Evolutionary conservation across 2,113 vertebrate species (phyloP).

Genomic region (Plectropomus leopardus): DNA sequence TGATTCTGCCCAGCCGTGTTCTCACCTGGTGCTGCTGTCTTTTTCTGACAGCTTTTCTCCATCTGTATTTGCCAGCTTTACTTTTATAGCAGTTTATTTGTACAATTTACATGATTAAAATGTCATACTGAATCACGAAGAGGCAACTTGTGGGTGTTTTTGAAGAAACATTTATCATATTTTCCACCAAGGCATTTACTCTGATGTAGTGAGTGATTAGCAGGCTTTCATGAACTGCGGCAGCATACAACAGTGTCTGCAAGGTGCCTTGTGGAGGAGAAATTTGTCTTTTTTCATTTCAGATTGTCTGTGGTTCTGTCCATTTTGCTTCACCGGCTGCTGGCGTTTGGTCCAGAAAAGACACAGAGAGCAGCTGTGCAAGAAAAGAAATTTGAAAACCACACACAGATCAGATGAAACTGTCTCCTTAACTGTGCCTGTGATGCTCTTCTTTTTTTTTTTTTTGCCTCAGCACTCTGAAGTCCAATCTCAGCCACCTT

Average conservation of each 20-base stretch:
- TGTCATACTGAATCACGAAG: background rate
- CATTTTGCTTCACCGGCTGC: conserved; percentile 21
- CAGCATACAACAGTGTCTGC: conserved; percentile 2
- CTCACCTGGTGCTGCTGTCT: too few relatives aligned
- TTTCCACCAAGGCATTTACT: conserved; percentile 21
- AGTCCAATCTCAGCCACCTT: conserved; percentile 50
- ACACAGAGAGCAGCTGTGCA: conserved; percentile 1
- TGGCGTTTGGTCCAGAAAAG: background rate
- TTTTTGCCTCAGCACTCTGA: conserved; percentile 17
- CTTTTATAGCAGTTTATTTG: background rate
- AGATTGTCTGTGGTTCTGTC: conserved; percentile 3
- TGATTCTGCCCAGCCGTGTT: too few relatives aligned
- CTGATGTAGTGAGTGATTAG: conserved; percentile 30
- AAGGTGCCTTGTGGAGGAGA: background rate
- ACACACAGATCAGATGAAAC: conserved; percentile 45
- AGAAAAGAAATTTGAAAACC: background rate
- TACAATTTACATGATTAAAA: conserved; percentile 20
- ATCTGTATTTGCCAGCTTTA: background rate
- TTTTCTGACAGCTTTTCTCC: background rate
- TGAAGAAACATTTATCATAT: conserved; percentile 22
- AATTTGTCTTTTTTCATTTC: background rate
- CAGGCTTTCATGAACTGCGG: conserved; percentile 9
- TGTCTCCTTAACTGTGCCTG: conserved; percentile 22
- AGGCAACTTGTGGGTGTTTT: background rate
- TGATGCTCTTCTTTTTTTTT: conserved; percentile 33